Conservation (phyloP, 2,113 vertebrate species). For the Eudyptes chrysolophus region DNA sequence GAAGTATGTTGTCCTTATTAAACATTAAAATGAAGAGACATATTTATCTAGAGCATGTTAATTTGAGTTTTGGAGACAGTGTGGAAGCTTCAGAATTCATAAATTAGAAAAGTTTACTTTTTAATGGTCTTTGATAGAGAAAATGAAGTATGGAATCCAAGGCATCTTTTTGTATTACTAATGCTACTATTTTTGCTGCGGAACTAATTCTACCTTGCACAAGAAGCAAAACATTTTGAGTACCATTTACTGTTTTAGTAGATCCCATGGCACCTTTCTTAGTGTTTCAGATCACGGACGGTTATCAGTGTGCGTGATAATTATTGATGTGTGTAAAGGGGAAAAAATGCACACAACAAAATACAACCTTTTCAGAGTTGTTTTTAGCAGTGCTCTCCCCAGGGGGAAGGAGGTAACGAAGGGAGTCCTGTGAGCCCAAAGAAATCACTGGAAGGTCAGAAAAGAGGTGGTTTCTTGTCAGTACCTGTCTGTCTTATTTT, state of each 20-base stretch:
- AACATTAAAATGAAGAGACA: slow-evolving; percentile 56
- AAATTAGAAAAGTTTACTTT: slow-evolving; percentile 18
- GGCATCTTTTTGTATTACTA: background rate
- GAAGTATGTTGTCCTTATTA: slow-evolving; percentile 54
- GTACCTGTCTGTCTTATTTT: background rate
- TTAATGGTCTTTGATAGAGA: background rate
- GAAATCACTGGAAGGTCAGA: background rate
- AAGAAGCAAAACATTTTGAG: background rate
- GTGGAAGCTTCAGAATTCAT: slow-evolving; percentile 8
- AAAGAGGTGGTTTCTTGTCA: background rate
- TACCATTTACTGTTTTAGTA: background rate
- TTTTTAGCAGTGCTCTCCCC: background rate
- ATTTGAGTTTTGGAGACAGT: slow-evolving; percentile 21
- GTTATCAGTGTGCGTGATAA: background rate
- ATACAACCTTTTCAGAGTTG: background rate
- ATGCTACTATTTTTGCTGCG: background rate
- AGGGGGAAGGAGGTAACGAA: background rate
- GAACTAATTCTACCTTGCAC: background rate
- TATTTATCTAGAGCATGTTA: slow-evolving; percentile 56
- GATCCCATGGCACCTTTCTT: background rate
- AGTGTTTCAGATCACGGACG: background rate
- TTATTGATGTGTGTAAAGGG: background rate
- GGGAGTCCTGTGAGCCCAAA: background rate
- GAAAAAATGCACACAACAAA: background rate
- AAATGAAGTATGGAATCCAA: background rate